phyloP scores from a whole-genome alignment of 2,888 invertebrate species.

The Euclidia mi region DNA sequence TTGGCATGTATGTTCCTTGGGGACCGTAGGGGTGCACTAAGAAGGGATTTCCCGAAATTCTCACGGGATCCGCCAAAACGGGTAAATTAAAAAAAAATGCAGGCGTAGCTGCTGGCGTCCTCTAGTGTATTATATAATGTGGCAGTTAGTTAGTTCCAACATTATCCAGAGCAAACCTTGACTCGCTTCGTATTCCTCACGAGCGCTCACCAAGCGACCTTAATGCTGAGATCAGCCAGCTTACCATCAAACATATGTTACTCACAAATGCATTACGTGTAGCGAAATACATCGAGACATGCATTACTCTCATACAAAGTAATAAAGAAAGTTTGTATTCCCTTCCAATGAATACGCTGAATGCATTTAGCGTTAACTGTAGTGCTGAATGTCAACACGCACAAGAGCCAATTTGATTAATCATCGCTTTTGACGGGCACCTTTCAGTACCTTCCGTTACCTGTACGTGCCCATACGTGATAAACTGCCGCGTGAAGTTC shows the following conservation, averaged over 20 bases:
- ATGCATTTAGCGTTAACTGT: conserved; percentile 5
- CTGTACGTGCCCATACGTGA: too few species aligned
- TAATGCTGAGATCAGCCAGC: conserved; percentile 37
- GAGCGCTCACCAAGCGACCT: conserved; percentile 25
- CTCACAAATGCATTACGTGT: conserved; percentile 70
- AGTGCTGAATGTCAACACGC: neutral
- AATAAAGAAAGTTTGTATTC: conserved; percentile 22
- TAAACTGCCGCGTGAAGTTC: too few species aligned
- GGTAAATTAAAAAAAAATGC: too few species aligned
- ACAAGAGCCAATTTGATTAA: neutral
- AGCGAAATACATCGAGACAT: conserved; percentile 38
- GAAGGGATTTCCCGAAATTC: too few species aligned
- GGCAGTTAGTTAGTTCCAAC: too few species aligned
- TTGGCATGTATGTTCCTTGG: too few species aligned
- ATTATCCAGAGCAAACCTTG: neutral
- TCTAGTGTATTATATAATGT: too few species aligned
- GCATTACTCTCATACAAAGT: conserved; percentile 34
- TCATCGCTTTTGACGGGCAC: neutral
- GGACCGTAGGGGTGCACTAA: too few species aligned
- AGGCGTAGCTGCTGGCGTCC: too few species aligned
- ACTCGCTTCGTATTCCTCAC: conserved; percentile 14
- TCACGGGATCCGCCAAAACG: too few species aligned
- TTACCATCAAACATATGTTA: conserved; percentile 43
- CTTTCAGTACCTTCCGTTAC: neutral
- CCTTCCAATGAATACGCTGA: conserved; percentile 16